These are phyloP conservation scores for Synanthedon tipuliformis DNA, from an alignment of 2,888 invertebrate genomes.

Conservation along the genomic window DNA sequence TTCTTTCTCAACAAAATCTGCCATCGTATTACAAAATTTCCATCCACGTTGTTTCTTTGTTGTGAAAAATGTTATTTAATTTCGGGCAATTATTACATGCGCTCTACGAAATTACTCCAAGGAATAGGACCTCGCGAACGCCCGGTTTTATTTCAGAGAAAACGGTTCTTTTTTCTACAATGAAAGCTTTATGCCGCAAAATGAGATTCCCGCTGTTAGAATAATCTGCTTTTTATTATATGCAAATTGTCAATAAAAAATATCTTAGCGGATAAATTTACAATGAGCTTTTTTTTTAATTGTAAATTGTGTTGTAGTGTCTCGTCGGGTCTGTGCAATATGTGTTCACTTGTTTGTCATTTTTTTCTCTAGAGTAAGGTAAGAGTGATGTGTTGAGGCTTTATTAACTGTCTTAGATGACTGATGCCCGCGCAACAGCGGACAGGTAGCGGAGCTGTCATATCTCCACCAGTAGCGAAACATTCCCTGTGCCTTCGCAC, in stretches of 20 bases:
- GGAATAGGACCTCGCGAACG: constrained; percentile 52
- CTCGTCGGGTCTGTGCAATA: constrained; percentile 11
- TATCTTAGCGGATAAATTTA: constrained; percentile 2
- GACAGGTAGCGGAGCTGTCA: constrained; percentile 17
- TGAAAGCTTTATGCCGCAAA: constrained; percentile 50
- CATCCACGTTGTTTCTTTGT: constrained; percentile 55
- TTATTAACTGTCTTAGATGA: constrained; percentile 61
- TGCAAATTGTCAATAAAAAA: constrained; percentile 26
- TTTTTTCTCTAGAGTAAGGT: constrained; percentile 17
- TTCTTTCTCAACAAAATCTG: constrained; percentile 36
- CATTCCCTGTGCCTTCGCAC: background rate
- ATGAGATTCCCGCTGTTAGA: constrained; percentile 51
- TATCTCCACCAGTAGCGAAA: background rate
- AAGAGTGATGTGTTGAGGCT: constrained; percentile 31
- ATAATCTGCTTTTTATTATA: constrained; percentile 43
- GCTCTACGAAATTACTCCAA: constrained; percentile 65
- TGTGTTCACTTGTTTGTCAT: constrained; percentile 12
- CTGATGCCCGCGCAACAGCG: constrained; percentile 45
- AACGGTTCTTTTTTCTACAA: constrained; percentile 44
- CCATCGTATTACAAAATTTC: constrained; percentile 44
- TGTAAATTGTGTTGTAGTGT: no score
- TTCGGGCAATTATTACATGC: constrained; percentile 65
- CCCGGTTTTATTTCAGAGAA: constrained; percentile 45
- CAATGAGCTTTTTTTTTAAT: no score
- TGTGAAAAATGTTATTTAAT: constrained; percentile 67